Percentiles rank a stretch among this genome's conserved stretches.
These are phyloP conservation scores for Dicyrtomina minuta DNA, from an alignment of 2,888 invertebrate species.

Conservation along the genomic window DNA sequence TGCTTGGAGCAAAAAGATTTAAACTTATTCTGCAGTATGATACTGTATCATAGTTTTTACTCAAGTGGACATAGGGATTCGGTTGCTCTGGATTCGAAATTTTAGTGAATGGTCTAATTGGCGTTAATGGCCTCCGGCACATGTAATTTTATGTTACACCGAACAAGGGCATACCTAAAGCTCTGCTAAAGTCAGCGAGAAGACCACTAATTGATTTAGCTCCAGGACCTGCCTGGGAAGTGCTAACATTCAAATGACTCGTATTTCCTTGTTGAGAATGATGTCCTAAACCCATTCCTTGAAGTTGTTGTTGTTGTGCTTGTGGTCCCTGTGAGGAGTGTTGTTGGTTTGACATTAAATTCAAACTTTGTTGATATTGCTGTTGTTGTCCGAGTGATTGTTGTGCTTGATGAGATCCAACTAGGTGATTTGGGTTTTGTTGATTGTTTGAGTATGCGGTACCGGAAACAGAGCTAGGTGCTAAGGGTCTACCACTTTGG, in stretches of 20 bases:
- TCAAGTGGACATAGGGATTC: too few species aligned
- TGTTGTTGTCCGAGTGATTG: slow-evolving; percentile 5
- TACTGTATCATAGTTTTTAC: too few species aligned
- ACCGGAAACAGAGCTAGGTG: slow-evolving; percentile 12
- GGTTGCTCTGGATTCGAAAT: too few species aligned
- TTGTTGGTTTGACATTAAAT: slow-evolving; percentile 44
- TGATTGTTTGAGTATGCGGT: not conserved
- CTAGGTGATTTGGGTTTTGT: slow-evolving; percentile 21
- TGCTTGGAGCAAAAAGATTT: too few species aligned
- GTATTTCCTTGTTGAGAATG: slow-evolving; percentile 26
- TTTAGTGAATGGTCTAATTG: too few species aligned
- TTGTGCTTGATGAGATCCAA: slow-evolving; percentile 11
- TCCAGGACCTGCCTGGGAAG: slow-evolving; percentile 44
- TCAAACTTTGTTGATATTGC: slow-evolving; percentile 31
- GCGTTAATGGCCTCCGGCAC: too few species aligned
- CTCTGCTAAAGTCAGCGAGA: slow-evolving; percentile 59
- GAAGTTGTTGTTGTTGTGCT: slow-evolving; percentile 34
- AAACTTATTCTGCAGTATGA: too few species aligned
- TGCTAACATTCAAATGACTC: slow-evolving; percentile 36
- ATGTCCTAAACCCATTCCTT: slow-evolving; percentile 26
- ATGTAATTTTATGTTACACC: too few species aligned
- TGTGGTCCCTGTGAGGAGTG: slow-evolving; percentile 27
- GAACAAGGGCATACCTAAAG: slow-evolving; percentile 56
- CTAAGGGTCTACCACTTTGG: slow-evolving; percentile 25
- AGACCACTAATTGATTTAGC: slow-evolving; percentile 57